These are phyloP conservation scores for Lutjanus erythropterus DNA, from an alignment of 2,113 vertebrate genomes.

Conservation along the genomic window DNA sequence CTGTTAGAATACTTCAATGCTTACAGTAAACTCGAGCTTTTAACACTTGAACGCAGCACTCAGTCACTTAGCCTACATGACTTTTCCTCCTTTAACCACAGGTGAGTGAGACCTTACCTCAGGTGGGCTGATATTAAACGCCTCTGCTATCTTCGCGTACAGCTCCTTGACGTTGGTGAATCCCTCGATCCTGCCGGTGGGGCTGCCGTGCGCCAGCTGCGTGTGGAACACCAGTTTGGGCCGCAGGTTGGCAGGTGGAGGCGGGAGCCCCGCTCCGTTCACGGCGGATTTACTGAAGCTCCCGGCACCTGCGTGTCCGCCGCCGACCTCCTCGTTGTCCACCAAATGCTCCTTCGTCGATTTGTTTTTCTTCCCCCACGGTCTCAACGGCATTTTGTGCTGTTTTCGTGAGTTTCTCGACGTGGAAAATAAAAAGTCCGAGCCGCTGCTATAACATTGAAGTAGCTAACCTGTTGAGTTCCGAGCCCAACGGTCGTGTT, in stretches of 20 bases:
- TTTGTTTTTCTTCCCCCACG: constrained; percentile 88
- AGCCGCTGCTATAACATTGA: constrained; percentile 72
- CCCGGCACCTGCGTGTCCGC: constrained; percentile 76
- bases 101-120: constrained; percentile 86
- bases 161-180: constrained; percentile 92
- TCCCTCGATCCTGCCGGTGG: constrained; percentile 91
- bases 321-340: constrained; percentile 86
- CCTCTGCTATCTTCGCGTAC: constrained; percentile 88
- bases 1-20: constrained; percentile 6
- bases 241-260: constrained; percentile 76
- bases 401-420: not conserved
- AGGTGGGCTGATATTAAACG: constrained; percentile 84
- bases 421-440: constrained; percentile 30
- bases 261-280: constrained; percentile 76
- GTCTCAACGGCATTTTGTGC: constrained; percentile 89
- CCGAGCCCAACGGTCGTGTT: constrained; percentile 19
- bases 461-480: constrained; percentile 76
- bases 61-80: not conserved
- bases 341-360: constrained; percentile 88
- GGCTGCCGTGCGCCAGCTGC: constrained; percentile 94
- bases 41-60: constrained; percentile 9
- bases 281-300: constrained; percentile 59
- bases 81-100: not conserved
- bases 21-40: constrained; percentile 6
- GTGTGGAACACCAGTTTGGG: constrained; percentile 91